These are phyloP conservation scores for Acrocephalus kingi DNA, from an alignment of 2,113 vertebrate genomes.

Conservation along the genomic window DNA sequence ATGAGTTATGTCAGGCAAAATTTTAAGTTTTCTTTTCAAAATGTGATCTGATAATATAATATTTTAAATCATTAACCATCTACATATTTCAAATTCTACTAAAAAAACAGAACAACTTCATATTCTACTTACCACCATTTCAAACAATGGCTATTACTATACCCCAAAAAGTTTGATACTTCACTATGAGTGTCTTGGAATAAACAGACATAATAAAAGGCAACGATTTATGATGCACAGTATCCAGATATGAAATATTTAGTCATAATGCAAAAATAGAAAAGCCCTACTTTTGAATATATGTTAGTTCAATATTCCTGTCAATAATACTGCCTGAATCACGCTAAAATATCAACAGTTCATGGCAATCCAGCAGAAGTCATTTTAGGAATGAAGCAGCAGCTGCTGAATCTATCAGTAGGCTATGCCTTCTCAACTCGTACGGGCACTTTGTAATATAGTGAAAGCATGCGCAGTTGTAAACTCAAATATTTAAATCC, in stretches of 20 bases:
- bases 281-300: neutral
- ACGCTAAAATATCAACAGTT: neutral
- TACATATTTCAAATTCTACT: neutral
- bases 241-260: neutral
- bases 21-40: neutral
- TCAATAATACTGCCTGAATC: neutral
- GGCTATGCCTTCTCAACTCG: neutral
- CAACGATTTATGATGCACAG: neutral
- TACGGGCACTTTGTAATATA: neutral
- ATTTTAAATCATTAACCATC: neutral
- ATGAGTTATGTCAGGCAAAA: neutral
- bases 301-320: neutral
- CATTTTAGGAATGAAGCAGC: constrained; percentile 29
- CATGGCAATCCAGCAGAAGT: neutral
- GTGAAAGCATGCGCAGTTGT: neutral
- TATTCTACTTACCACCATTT: neutral
- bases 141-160: neutral
- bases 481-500: constrained; percentile 37
- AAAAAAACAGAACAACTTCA: neutral
- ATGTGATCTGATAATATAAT: neutral
- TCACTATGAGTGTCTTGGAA: neutral
- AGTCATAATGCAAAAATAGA: neutral
- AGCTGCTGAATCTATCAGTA: constrained; percentile 26
- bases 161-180: neutral
- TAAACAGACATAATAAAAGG: neutral